phyloP scores from a whole-genome alignment of 2,113 vertebrate genomes.

The Gracilinanus agilis region DNA sequence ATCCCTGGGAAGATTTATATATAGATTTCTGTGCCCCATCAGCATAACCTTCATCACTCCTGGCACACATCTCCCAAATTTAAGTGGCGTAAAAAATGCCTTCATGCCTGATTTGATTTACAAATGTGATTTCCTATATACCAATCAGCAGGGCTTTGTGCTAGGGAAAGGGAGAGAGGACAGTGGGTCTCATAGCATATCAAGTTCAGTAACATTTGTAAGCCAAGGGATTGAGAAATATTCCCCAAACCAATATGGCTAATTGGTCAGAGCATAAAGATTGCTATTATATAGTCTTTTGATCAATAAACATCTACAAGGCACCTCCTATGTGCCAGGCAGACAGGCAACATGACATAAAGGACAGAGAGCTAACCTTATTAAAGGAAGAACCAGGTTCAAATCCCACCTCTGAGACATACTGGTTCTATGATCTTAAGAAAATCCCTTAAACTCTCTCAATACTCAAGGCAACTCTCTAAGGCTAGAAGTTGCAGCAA shows the following conservation, averaged over 20 bases:
- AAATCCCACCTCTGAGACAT: background rate
- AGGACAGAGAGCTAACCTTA: background rate
- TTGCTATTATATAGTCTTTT: background rate
- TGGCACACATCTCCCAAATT: background rate
- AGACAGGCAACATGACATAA: background rate
- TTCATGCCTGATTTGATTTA: background rate
- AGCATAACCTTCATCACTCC: background rate
- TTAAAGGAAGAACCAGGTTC: background rate
- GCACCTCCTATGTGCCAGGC: background rate
- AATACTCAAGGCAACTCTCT: background rate
- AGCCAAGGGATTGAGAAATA: background rate
- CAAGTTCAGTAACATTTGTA: background rate
- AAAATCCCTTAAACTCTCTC: background rate
- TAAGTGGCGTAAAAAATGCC: background rate
- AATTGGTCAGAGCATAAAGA: background rate
- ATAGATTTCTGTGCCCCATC: background rate
- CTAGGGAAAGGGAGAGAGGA: background rate
- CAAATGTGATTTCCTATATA: background rate
- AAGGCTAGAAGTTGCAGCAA: background rate
- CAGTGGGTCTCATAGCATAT: background rate
- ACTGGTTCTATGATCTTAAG: background rate
- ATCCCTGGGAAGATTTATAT: slow-evolving; percentile 22
- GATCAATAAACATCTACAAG: background rate
- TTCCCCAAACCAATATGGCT: background rate
- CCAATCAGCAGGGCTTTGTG: background rate